Evolutionary conservation across 2,888 invertebrate species (phyloP).

Genomic region (Cartodere bifasciata): DNA sequence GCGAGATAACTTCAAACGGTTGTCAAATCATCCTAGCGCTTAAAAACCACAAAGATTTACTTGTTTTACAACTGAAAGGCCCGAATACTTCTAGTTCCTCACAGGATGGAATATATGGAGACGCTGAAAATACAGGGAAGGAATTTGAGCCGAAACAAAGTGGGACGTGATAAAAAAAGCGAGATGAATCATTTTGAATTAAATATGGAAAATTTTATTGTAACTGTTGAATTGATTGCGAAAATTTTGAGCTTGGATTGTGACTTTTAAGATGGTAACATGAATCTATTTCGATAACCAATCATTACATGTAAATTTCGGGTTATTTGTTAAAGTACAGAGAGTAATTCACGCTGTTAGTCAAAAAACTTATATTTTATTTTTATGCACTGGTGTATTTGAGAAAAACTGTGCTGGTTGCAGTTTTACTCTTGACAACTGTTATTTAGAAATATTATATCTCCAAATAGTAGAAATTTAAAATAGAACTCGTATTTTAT

Average conservation of each 20-base stretch:
- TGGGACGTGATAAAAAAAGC: slow-evolving; percentile 31
- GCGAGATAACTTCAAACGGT: slow-evolving; percentile 65
- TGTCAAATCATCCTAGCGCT: slow-evolving; percentile 55
- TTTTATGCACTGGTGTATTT: too few species aligned
- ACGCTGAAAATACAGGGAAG: slow-evolving; percentile 44
- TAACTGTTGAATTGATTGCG: slow-evolving; percentile 7
- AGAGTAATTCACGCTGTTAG: too few species aligned
- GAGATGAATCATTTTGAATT: slow-evolving; percentile 10
- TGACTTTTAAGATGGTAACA: background rate
- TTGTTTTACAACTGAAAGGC: slow-evolving; percentile 49
- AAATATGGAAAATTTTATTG: slow-evolving; percentile 5
- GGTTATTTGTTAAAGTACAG: slow-evolving; percentile 5
- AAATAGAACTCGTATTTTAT: background rate
- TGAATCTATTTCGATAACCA: background rate
- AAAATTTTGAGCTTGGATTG: slow-evolving; percentile 2
- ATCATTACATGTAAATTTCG: background rate
- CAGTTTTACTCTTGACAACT: slow-evolving; percentile 18
- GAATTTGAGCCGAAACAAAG: slow-evolving; percentile 43
- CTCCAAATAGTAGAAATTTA: slow-evolving; percentile 6
- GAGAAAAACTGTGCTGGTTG: slow-evolving; percentile 22
- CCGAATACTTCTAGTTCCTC: slow-evolving; percentile 15
- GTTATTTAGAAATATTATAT: slow-evolving; percentile 7
- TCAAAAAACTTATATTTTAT: too few species aligned
- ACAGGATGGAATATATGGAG: slow-evolving; percentile 35
- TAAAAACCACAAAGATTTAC: slow-evolving; percentile 49